A percentile compares a stretch with the other conserved stretches of the same genome.
These are phyloP conservation scores for Eristalinus aeneus DNA, from an alignment of 2,888 invertebrate species.

Conservation along the genomic window DNA sequence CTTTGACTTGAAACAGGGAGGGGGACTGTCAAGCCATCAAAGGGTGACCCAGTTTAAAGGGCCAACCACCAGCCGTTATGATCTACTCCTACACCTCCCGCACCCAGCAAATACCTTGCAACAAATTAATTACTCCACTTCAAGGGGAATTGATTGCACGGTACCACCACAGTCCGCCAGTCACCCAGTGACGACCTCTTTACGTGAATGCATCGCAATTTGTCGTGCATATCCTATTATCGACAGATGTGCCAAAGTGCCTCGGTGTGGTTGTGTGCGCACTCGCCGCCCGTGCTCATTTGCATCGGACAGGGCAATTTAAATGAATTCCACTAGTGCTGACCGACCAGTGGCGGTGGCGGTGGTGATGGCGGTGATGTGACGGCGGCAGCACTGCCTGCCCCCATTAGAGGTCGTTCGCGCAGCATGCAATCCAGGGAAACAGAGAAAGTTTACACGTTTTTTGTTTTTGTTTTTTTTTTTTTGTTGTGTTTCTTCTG, in stretches of 20 bases:
- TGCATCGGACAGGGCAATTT: slow-evolving; percentile 62
- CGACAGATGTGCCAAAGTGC: slow-evolving; percentile 48
- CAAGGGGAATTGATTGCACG: slow-evolving; percentile 43
- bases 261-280: background rate
- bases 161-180: slow-evolving; percentile 31
- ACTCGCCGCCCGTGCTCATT: slow-evolving; percentile 34
- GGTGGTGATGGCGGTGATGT: slow-evolving; percentile 9
- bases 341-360: slow-evolving; percentile 16
- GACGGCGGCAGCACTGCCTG: slow-evolving; percentile 49
- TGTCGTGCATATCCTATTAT: slow-evolving; percentile 53
- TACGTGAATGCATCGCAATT: slow-evolving; percentile 29
- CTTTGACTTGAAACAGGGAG: background rate
- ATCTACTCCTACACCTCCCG: background rate
- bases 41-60: slow-evolving; percentile 9
- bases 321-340: slow-evolving; percentile 53
- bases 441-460: slow-evolving; percentile 68
- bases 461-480: slow-evolving; percentile 24
- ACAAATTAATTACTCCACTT: slow-evolving; percentile 57
- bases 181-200: slow-evolving; percentile 39
- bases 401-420: slow-evolving; percentile 69
- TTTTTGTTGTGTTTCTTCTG: no score
- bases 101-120: slow-evolving; percentile 11
- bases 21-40: background rate
- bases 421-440: slow-evolving; percentile 62
- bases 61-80: background rate